A percentile compares a stretch with the other conserved stretches of the same genome.
Conservation (phyloP, 2,888 invertebrate species). For the Drosophila longiperda region DNA sequence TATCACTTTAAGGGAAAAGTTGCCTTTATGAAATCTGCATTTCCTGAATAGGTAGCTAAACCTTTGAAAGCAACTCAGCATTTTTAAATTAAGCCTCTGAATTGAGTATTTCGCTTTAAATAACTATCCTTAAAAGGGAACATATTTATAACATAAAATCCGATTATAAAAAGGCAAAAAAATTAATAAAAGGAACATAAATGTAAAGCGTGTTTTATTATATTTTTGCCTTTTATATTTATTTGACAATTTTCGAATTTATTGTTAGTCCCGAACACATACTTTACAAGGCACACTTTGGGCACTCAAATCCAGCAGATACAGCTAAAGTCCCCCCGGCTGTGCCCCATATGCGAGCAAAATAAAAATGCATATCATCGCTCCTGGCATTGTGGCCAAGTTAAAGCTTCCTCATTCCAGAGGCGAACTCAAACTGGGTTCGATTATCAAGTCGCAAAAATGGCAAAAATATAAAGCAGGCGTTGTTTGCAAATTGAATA, state of each 20-base stretch:
- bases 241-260: conserved; percentile 74
- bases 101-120: conserved; percentile 2
- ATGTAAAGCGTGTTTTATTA: conserved; percentile 29
- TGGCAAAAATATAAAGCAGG: conserved; percentile 44
- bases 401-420: conserved; percentile 7
- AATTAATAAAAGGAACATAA: conserved; percentile 43
- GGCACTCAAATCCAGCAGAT: conserved; percentile 8
- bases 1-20: not conserved
- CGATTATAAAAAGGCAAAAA: conserved; percentile 60
- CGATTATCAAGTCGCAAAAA: conserved; percentile 36
- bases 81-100: not conserved
- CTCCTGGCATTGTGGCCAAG: conserved; percentile 42
- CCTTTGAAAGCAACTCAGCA: not conserved
- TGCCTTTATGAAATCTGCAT: not conserved
- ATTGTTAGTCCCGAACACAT: conserved; percentile 47
- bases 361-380: conserved; percentile 74
- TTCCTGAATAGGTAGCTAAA: not conserved
- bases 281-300: conserved; percentile 16
- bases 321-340: not conserved
- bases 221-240: conserved; percentile 41
- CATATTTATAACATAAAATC: conserved; percentile 44
- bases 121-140: not conserved
- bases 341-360: conserved; percentile 43
- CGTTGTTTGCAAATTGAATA: conserved; percentile 66
- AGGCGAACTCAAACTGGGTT: conserved; percentile 7